These are phyloP conservation scores for Drosophila yooni DNA, from an alignment of 2,888 invertebrate species.

Conservation along the genomic window DNA sequence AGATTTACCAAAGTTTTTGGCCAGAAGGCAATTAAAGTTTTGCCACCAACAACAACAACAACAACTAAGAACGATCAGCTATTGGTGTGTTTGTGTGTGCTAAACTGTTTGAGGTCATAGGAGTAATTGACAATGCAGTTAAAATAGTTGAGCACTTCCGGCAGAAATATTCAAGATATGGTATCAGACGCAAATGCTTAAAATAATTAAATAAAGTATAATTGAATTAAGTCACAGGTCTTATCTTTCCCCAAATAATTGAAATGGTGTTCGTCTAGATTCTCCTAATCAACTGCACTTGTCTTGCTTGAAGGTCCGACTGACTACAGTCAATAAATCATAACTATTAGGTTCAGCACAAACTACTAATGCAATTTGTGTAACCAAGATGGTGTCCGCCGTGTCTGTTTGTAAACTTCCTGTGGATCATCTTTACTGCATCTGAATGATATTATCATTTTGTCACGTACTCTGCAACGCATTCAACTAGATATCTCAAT, in stretches of 20 bases:
- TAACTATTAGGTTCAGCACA: not conserved
- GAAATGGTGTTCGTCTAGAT: not conserved
- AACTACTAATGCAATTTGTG: constrained; percentile 19
- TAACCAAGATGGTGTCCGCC: constrained; percentile 19
- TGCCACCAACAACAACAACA: constrained; percentile 25
- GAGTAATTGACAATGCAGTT: constrained; percentile 21
- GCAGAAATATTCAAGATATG: constrained; percentile 17
- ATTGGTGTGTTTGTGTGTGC: not conserved
- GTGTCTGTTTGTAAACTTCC: constrained; percentile 20
- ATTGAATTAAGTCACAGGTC: not conserved
- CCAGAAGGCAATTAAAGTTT: constrained; percentile 77
- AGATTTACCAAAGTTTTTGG: constrained; percentile 65
- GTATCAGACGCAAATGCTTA: not conserved
- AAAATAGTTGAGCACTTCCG: constrained; percentile 17
- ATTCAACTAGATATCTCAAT: not conserved
- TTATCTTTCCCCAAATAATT: not conserved
- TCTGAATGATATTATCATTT: not conserved
- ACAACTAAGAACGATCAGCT: not conserved
- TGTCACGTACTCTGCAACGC: not conserved
- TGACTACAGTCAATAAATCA: constrained; percentile 17
- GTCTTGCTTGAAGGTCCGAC: not conserved
- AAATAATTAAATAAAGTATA: not conserved
- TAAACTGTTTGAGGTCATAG: constrained; percentile 21
- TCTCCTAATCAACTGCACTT: not conserved
- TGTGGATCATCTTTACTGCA: not conserved